Evolutionary conservation across 2,797 vertebrate genomes (phyloP), one percentile per base, ranked within the genome.

Genomic region (Adrianichthys oophorus): DNA sequence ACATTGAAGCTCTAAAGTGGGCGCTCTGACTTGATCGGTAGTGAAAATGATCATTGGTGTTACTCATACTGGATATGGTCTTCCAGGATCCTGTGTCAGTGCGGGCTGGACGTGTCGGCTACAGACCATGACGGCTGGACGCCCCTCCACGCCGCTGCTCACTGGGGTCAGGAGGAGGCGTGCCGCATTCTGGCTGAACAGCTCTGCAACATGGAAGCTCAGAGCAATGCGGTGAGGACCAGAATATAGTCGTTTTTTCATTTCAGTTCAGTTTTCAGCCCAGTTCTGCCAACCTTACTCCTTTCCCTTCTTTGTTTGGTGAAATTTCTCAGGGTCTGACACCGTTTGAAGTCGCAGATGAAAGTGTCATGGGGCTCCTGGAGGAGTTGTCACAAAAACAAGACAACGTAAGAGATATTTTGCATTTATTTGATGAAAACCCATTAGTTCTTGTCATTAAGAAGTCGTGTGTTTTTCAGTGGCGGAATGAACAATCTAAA

Each of bases 131-230:
- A 97, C 0, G 95, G 95, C 75, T 97, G 95, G 95, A 95, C 95
- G 0, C 95, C 95, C 1, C 91, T 97, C 41, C 95, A 96, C 0
- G 95, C 94, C 0, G 95, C 95, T 0, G 93, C 95, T 1, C 95
- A 97, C 85, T 97, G 95, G 95, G 94, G 94, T 0, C 94, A 96
- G 70, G 91, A 91, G 3, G 95, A 96, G 2, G 94, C 95, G 59
- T 96, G 94, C 62, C 80, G 87, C 48, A 78, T 96, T 32, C 87
- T 96, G 64, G 94, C 93, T 0, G 94, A 97, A 66, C 91, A 95
- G 8, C 90, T 95, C 10, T 96, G 95, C 68, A 92, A 95, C 70
- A 96, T 97, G 95, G 94, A 94, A 63, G 90, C 93, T 0, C 89
- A 87, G 65, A 96, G 94, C 73, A 93, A 94, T 0, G 93, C 92